phyloP scores from a whole-genome alignment of 2,113 vertebrate species.

The Ramphastos sulfuratus region DNA sequence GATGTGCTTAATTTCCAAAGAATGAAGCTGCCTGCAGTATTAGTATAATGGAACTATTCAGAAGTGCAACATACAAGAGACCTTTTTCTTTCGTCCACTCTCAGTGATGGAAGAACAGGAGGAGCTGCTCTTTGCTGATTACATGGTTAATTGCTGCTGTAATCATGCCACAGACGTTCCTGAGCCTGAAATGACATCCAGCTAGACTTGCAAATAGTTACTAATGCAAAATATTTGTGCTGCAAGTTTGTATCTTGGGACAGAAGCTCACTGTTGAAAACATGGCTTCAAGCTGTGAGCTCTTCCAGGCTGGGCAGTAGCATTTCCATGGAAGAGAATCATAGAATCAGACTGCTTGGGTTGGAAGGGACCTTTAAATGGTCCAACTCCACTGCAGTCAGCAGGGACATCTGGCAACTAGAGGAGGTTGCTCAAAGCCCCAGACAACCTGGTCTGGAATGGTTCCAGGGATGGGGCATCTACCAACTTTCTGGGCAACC shows the following conservation, averaged over 20 bases:
- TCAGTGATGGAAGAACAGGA: background rate
- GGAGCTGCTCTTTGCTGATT: background rate
- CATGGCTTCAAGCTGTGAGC: background rate
- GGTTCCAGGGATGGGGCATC: too few species aligned
- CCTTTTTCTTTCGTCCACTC: background rate
- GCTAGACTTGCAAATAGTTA: background rate
- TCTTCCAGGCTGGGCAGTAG: background rate
- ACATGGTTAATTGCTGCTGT: background rate
- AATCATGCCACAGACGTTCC: background rate
- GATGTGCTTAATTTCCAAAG: background rate
- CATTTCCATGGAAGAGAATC: background rate
- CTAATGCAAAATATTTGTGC: background rate
- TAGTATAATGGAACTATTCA: background rate
- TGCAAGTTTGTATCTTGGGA: background rate
- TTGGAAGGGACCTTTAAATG: too few species aligned
- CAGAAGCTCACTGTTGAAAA: background rate
- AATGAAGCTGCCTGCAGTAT: background rate
- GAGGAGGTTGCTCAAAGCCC: too few species aligned
- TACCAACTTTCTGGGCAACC: too few species aligned
- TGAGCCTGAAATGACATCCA: background rate
- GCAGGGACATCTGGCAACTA: too few species aligned
- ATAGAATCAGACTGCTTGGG: too few species aligned
- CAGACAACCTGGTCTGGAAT: too few species aligned
- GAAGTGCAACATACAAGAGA: background rate
- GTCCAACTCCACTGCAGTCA: too few species aligned